Evolutionary conservation across 1,140 invertebrate species (phyloP), one percentile per base, ranked within the genome.

Genomic region (Hetaerina americana): DNA sequence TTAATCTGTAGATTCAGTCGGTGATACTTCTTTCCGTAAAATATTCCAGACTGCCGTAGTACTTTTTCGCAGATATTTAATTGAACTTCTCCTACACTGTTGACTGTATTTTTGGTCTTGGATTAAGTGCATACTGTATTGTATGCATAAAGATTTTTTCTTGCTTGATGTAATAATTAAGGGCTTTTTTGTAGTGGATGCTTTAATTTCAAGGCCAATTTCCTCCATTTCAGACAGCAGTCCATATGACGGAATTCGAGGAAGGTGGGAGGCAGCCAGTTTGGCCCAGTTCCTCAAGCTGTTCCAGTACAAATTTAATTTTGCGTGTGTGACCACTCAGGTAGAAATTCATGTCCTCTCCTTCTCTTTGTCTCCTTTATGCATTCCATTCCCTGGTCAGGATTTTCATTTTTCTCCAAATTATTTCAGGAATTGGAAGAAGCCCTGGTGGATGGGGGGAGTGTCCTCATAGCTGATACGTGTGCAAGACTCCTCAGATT

Each of bases 221-320:
- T 57, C 40, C 26, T 73, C 25, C 15, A 15, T 74, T 75, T 66
- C 73, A 77, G 76, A 77, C 73, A 75, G 75, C 72, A 77, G 76
- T 75, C 76, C 76, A 74, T 76, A 76, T 75, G 76, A 77, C 28
- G 68, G 70, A 72, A 76, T 76, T 74, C 76, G 76, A 75, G 75
- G 76, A 68, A 73, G 77, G 75, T 77, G 76, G 76, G 75, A 77
- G 76, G 73, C 76, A 70, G 76, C 75, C 71, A 76, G 75, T 70
- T 73, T 77, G 72, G 72, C 75, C 75, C 75, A 77, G 71, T 77
- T 77, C 71, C 71, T 77, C 40, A 74, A 75, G 70, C 70, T 77
- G 27, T 77, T 77, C 71, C 74, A 76, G 69, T 73, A 73, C 70
- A 77, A 77, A 73, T 77, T 77, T 71, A 73, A 74, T 69, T 77